Evolutionary conservation across 2,888 invertebrate species (phyloP).

Genomic region (Dyspetes luteomarginatus): DNA sequence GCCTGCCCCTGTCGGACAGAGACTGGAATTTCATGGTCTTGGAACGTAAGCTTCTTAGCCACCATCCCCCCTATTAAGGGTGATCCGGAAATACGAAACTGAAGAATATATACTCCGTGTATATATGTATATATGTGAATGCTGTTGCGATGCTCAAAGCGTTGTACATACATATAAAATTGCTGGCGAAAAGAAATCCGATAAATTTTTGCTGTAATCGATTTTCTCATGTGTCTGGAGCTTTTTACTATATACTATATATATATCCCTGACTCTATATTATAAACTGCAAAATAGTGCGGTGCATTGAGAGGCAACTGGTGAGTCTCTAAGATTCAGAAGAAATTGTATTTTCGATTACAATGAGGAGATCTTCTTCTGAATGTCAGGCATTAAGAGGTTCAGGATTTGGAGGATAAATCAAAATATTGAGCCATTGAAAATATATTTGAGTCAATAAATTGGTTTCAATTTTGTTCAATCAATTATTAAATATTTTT

Average conservation of each 20-base stretch:
- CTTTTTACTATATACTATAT: constrained; percentile 4
- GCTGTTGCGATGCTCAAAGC: neutral
- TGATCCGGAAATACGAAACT: constrained; percentile 58
- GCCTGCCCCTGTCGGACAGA: constrained; percentile 29
- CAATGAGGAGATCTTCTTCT: no score
- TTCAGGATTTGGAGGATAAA: no score
- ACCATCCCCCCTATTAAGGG: neutral
- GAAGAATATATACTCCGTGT: constrained; percentile 19
- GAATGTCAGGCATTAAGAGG: no score
- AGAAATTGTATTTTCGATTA: constrained; percentile 17
- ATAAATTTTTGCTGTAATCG: constrained; percentile 53
- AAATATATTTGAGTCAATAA: no score
- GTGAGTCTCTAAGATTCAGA: no score
- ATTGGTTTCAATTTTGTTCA: no score
- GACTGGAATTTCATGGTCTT: constrained; percentile 54
- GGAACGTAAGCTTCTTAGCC: constrained; percentile 50
- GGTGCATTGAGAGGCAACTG: no score
- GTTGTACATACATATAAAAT: constrained; percentile 23
- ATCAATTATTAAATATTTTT: no score
- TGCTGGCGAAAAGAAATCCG: constrained; percentile 30
- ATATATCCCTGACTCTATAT: neutral
- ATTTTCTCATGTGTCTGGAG: constrained; percentile 34
- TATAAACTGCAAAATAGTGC: constrained; percentile 11
- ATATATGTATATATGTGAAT: constrained; percentile 7
- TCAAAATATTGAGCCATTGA: no score